phyloP scores from a whole-genome alignment of 2,113 vertebrate genomes.

The Oryzias melastigma region DNA sequence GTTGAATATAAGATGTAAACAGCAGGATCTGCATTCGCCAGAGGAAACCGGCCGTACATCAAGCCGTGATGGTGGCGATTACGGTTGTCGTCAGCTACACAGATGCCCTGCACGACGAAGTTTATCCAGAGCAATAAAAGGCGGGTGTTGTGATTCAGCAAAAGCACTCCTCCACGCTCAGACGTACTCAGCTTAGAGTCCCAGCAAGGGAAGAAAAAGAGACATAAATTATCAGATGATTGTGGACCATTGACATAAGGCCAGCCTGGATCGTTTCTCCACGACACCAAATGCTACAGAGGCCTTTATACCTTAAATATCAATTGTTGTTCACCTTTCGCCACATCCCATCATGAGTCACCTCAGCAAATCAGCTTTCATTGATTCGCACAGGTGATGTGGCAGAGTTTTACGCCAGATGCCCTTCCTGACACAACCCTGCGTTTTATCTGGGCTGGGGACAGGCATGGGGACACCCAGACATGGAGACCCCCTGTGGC shows the following conservation, averaged over 20 bases:
- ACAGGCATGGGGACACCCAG: no score
- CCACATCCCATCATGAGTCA: no score
- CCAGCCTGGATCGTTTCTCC: not conserved
- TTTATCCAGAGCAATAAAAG: not conserved
- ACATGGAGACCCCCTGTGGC: no score
- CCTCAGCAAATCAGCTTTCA: no score
- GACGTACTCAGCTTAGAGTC: not conserved
- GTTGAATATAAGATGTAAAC: conserved; percentile 48
- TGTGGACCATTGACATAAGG: not conserved
- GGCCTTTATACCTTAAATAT: no score
- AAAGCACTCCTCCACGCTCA: not conserved
- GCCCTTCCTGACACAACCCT: no score
- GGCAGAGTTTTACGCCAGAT: no score
- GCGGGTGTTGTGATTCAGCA: conserved; percentile 12
- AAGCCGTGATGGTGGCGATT: conserved; percentile 14
- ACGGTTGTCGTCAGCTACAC: conserved; percentile 8
- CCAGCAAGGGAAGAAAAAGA: not conserved
- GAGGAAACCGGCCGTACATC: conserved; percentile 31
- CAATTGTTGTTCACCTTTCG: no score
- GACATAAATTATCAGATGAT: not conserved
- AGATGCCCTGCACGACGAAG: conserved; percentile 6
- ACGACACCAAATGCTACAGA: not conserved
- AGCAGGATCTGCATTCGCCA: conserved; percentile 5
- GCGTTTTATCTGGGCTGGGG: no score
- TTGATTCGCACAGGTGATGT: no score